Base-by-base conservation (phyloP, 2,113 vertebrate genomes). In the Saccopteryx leptura region DNA sequence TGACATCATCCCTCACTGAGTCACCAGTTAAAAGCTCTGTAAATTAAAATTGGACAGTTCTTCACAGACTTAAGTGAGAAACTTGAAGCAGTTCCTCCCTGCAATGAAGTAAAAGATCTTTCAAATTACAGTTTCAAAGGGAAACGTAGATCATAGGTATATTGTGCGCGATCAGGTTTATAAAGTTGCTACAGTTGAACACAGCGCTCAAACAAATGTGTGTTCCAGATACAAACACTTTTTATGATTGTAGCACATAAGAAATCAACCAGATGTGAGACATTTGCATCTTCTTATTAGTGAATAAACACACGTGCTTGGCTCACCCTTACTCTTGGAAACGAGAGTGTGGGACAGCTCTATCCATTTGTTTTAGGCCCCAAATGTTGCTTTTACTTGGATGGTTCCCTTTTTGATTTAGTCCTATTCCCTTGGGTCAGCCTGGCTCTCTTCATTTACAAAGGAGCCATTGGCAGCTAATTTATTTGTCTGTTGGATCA, bases 1-100 rank as follows among this genome's bases (percentile, higher is more conserved):
- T 98, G 97, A 97, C 97, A 93, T 98, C 97, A 97, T 50, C 79
- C 72, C 60, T 89, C 88, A 13, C 91, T 96, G 93, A 97, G 90
- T 97, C 96, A 96, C 93, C 91, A 23, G 82, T 39, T 69, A n/a
- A 87, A 96, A 84, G 31, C 68, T 87, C 87, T 89, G 88, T 56
- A 54, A 69, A 84, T 79, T 72, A 90, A 84, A 96, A 91, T 76
- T 26, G 85, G 68, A 69, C 90, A 79, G 58, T 83, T 95, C 39
- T 89, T 69, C 28, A 26, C 31, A 56, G 26, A 71, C 50, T 97
- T 65, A 78, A 83, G 24, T 19, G 69, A 87, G 92, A 96, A 95
- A 58, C 39, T 39, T 66, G 61, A 56, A 90, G 39, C 7, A 52
- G 24, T 83, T 81, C n/a, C 56, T 72, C 76, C 24, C 31, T 23